Base-by-base conservation (phyloP, 1,140 invertebrate genomes). In the Brachionus paranguensis region DNA sequence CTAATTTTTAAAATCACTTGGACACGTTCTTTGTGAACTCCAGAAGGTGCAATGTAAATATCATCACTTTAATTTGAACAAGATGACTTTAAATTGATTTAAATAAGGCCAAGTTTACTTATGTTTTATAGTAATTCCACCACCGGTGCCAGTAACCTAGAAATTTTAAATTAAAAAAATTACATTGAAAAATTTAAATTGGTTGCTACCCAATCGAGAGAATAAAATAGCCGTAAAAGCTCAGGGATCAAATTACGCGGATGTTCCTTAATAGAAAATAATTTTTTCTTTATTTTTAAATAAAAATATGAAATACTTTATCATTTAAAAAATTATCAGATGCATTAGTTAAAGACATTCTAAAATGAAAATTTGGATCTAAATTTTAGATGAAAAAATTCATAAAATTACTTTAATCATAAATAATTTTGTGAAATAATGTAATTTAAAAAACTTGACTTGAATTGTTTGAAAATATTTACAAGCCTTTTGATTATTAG, bases 11-110 rank as follows among this genome's bases (percentile, higher is more conserved):
- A 84, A 70, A 84, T 70, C 86, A 89, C 88, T 85, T 88, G 84
- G 65, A 89, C 95, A 83, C 95, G 91, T 88, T 99, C 97, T 88
- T 99, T 99, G 88, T 99, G 97, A 1, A 99, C 96, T 83, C 95
- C 96, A 10, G 96, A 98, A 37, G 97, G 97, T 3, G 97, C 96
- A 87, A 98, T 96, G 86, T 93, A 98, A 86, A 98, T 97, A 89
- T 95, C 92, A 72, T 95, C 91, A n/a, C 95, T 95, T 24, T 0
- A 76, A 27, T 76, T 50, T 37, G 65, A 86, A 87, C 86, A 64
- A 12, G 55, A 53, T 12, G 24, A 37, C 43, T 60, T n/a, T 65
- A 84, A 14, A 6, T 12, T 11, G 3, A 1, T 5, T 7, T 37
- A 37, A 7, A 37, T 37, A 37, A 7, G 33, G 33, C 6, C 33